Base-by-base conservation (phyloP, 2,797 vertebrate species). In the Coracias cyanogaster region DNA sequence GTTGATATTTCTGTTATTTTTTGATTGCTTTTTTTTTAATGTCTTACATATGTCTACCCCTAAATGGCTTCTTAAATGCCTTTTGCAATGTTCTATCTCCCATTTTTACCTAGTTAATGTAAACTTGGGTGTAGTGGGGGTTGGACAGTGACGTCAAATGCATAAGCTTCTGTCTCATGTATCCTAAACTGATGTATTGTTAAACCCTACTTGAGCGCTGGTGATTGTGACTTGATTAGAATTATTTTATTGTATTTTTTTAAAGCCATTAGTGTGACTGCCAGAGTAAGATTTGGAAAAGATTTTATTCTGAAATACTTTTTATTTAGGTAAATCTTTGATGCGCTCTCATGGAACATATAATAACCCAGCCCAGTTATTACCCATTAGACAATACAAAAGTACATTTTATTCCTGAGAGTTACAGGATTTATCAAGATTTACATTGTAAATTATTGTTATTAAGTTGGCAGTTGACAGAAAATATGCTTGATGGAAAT, bases 381-480 rank as follows among this genome's bases (percentile, higher is more conserved):
- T 93, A 51, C 12, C 10, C 73, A 12, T 61, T 87, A 91, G 46
- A 57, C n/a, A 69, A 65, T 64, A 33, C 7, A 62, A 46, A 86
- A 91, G 25, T 74, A 16, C 13, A 2, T 58, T 92, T 79, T 82
- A 39, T 21, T 90, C 14, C 3, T 29, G 22, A 69, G 29, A 61
- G 17, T 61, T 88, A 51, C 13, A 81, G 52, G 25, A 57, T 91
- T 91, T 80, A 67, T 80, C 37, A 87, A 81, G 61, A 58, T 94
- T 39, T 88, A 51, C 43, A 25, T 74, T 69, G 46, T 88, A 87
- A 92, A 91, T 93, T 86, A 83, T 91, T 88, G 29, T 70, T 93
- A 81, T 37, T 80, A 89, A 80, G 31, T 74, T 93, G 57, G 58
- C 72, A 95, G 71, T 49, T 94, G 84, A 81, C 60, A 85, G 79